phyloP scores from a whole-genome alignment of 2,888 invertebrate species.

The Melinaea menophilus region DNA sequence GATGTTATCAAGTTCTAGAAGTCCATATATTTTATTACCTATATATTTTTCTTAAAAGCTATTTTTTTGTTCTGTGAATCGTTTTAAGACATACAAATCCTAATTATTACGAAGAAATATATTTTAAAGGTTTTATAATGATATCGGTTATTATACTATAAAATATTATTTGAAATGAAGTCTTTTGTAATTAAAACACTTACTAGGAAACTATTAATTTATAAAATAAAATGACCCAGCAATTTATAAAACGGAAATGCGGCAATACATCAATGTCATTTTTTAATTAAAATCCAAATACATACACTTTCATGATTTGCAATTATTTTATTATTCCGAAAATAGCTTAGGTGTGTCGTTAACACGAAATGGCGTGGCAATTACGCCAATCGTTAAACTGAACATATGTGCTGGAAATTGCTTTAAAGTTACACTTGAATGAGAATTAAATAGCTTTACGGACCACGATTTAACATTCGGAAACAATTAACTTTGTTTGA shows the following conservation, averaged over 20 bases:
- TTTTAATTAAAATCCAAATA: constrained; percentile 1
- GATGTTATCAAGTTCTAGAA: too few species aligned
- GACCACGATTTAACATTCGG: constrained; percentile 5
- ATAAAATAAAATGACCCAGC: not conserved
- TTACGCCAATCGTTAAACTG: constrained; percentile 20
- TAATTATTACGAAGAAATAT: too few species aligned
- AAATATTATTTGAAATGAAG: too few species aligned
- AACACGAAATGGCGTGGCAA: constrained; percentile 17
- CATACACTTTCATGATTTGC: constrained; percentile 5
- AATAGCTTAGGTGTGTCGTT: constrained; percentile 9
- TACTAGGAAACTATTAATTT: not conserved
- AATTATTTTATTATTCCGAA: constrained; percentile 9
- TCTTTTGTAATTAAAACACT: too few species aligned
- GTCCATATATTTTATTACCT: too few species aligned
- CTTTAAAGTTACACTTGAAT: constrained; percentile 7
- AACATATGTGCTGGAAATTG: constrained; percentile 7
- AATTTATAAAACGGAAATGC: not conserved
- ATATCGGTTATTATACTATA: too few species aligned
- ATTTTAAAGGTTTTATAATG: too few species aligned
- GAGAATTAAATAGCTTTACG: constrained; percentile 6
- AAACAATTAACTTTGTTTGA: constrained; percentile 7
- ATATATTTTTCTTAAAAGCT: too few species aligned
- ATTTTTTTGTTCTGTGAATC: too few species aligned
- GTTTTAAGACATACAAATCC: too few species aligned
- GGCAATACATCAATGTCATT: constrained; percentile 2